phyloP scores from a whole-genome alignment of 2,797 vertebrate species.

The Cyclura pinguis region DNA sequence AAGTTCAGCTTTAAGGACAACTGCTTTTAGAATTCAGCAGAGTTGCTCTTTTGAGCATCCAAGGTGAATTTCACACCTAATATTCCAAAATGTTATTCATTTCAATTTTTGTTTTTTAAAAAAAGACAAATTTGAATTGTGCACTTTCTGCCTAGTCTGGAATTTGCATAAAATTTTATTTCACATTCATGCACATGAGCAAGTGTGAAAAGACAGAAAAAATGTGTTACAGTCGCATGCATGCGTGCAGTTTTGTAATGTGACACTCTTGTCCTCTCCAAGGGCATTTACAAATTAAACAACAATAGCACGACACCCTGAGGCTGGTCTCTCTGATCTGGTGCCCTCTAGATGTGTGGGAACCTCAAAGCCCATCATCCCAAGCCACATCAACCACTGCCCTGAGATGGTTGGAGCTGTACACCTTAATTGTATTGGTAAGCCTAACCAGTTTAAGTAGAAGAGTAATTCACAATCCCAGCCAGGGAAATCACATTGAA shows the following conservation, averaged over 20 bases:
- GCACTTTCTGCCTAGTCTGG: not conserved
- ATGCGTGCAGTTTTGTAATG: not conserved
- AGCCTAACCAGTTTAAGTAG: no score
- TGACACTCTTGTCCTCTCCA: slow-evolving; percentile 18
- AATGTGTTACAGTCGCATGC: not conserved
- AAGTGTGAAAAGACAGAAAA: not conserved
- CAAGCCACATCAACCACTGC: not conserved
- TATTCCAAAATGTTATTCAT: not conserved
- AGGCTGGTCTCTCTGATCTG: not conserved
- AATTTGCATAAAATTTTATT: not conserved
- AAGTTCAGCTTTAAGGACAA: not conserved
- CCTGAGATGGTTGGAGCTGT: not conserved
- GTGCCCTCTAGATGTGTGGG: not conserved
- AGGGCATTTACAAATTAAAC: slow-evolving; percentile 25
- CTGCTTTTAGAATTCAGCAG: not conserved
- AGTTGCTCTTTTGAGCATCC: not conserved
- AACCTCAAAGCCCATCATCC: not conserved
- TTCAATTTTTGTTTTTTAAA: no score
- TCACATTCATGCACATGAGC: no score
- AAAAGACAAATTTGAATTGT: not conserved
- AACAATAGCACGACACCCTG: slow-evolving; percentile 5
- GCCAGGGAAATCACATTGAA: no score
- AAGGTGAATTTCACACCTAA: not conserved
- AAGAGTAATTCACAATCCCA: no score
- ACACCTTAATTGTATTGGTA: not conserved